Conservation (phyloP, 2,113 vertebrate genomes). For the Heteronetta atricapilla region DNA sequence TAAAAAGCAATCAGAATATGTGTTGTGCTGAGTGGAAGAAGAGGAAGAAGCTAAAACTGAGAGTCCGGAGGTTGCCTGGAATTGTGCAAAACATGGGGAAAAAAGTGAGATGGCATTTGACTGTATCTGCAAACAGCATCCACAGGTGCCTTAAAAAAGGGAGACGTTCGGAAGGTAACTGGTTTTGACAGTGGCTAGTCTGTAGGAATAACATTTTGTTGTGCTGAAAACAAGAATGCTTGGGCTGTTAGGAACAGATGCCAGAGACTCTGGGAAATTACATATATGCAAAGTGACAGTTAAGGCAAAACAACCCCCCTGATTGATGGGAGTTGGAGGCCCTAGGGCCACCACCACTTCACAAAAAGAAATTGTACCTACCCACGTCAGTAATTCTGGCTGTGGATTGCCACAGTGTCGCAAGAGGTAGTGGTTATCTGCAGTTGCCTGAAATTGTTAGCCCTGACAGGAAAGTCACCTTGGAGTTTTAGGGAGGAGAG, state of each 20-base stretch:
- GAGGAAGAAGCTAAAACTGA: neutral
- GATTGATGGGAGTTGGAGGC: neutral
- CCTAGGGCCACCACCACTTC: neutral
- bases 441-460: neutral
- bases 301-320: neutral
- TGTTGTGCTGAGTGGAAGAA: neutral
- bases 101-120: neutral
- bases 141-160: constrained; percentile 1
- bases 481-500: neutral
- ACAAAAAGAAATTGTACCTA: neutral
- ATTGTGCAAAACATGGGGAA: neutral
- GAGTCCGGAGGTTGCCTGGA: neutral
- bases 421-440: neutral
- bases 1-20: constrained; percentile 1
- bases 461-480: neutral
- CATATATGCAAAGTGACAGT: constrained; percentile 39
- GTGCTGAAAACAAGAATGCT: constrained; percentile 1
- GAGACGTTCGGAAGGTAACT: neutral
- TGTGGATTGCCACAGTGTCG: neutral
- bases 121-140: neutral
- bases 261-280: constrained; percentile 13
- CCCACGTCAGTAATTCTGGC: neutral
- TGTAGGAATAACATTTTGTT: constrained; percentile 17
- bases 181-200: constrained; percentile 45
- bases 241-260: constrained; percentile 48